These are phyloP conservation scores for Lophius americanus DNA, from an alignment of 2,797 vertebrate species.

Conservation along the genomic window DNA sequence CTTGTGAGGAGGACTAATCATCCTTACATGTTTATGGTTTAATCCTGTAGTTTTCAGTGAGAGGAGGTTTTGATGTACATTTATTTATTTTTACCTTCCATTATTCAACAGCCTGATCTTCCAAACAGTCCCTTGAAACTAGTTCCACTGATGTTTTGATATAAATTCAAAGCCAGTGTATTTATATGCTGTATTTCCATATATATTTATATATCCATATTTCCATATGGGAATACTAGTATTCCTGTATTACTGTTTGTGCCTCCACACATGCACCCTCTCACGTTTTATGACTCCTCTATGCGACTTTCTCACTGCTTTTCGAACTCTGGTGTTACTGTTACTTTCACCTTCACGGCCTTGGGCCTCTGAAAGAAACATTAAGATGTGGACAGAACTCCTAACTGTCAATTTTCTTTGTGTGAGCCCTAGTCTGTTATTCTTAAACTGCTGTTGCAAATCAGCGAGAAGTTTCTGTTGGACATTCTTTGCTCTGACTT, in stretches of 20 bases:
- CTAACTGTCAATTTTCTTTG: constrained; percentile 1
- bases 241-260: constrained; percentile 4
- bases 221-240: neutral
- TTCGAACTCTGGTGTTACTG: neutral
- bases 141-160: constrained; percentile 2
- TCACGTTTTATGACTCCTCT: neutral
- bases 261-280: constrained; percentile 11
- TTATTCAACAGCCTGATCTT: constrained; percentile 1
- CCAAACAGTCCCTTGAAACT: constrained; percentile 4
- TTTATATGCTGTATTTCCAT: neutral
- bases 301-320: neutral
- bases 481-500: neutral
- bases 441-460: constrained; percentile 6
- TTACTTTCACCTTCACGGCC: constrained; percentile 22
- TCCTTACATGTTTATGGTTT: neutral
- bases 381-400: constrained; percentile 5
- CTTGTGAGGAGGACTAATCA: too few relatives aligned
- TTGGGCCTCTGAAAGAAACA: constrained; percentile 9
- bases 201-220: neutral
- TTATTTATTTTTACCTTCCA: too few relatives aligned
- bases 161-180: neutral
- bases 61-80: neutral
- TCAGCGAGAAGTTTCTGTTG: neutral
- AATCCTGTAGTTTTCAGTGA: constrained; percentile 9
- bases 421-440: constrained; percentile 14